These are phyloP conservation scores for Gephyroberyx darwinii DNA, from an alignment of 2,797 vertebrate species.

Conservation along the genomic window DNA sequence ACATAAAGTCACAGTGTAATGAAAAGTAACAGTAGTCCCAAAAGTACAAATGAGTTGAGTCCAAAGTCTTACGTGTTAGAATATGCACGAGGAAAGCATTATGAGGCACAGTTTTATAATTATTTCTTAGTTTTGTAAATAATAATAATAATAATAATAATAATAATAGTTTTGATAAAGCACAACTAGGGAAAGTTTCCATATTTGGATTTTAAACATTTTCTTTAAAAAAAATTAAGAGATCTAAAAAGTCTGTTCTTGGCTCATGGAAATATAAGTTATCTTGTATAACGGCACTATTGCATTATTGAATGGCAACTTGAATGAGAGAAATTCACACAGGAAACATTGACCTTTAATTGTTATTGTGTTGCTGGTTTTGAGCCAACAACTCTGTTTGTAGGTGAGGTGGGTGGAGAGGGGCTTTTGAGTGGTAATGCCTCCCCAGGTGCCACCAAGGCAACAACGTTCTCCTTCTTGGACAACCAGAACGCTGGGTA, in stretches of 20 bases:
- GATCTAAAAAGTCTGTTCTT: not conserved
- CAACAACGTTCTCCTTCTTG: slow-evolving; percentile 85
- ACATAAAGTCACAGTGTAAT: slow-evolving; percentile 52
- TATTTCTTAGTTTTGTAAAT: too few species aligned
- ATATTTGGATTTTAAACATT: not conserved
- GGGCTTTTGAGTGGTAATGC: slow-evolving; percentile 63
- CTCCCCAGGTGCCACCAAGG: slow-evolving; percentile 74
- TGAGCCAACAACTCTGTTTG: not conserved
- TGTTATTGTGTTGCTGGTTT: not conserved
- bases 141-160: too few species aligned
- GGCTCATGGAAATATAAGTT: not conserved
- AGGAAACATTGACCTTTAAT: not conserved
- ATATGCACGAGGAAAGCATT: not conserved
- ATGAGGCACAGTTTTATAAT: not conserved
- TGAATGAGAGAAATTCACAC: not conserved
- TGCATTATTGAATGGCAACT: not conserved
- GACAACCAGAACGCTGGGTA: slow-evolving; percentile 86
- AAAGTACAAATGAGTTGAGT: slow-evolving; percentile 31
- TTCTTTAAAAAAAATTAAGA: not conserved
- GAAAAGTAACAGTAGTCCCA: slow-evolving; percentile 47
- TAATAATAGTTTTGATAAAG: not conserved
- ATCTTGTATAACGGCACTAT: not conserved
- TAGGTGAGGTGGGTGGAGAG: slow-evolving; percentile 69
- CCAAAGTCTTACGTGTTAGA: not conserved
- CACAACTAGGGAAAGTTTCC: too few species aligned